Base-by-base conservation (phyloP, 2,113 vertebrate species). In the Myxocyprinus asiaticus region DNA sequence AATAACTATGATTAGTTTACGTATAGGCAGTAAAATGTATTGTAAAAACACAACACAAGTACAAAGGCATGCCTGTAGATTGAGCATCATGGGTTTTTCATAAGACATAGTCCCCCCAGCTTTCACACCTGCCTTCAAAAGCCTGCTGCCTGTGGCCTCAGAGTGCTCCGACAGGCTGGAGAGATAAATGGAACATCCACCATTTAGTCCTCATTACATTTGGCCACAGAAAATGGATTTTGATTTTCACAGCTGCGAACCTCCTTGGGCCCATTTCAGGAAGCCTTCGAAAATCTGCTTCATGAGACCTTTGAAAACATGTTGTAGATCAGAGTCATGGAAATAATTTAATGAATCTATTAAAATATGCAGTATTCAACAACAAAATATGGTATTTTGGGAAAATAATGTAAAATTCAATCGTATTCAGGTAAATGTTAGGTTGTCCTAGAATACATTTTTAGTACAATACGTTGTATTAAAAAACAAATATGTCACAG, bases 211-310 rank as follows among this genome's bases (percentile, higher is more conserved):
- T 45, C 76, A 17, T 68, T 86, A 80, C 81, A 80, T 85, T 84
- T 88, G 64, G 79, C 83, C 85, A 81, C 72, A 83, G 81, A 77
- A 83, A 88, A 88, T 83, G 63, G 81, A 86, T 82, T 77, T 79
- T 71, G 68, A 73, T 66, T 79, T 75, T 50, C 71, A 79, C 87
- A 88, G 86, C 83, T 88, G 86, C 81, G 86, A 77, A 86, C 85
- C 86, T 87, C 86, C 86, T 86, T 82, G 7, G 85, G 86, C 83
- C 85, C 66, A 45, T 76, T 33, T 67, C 62, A 66, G 50, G 47
- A 78, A 55, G 8, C 10, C 59, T 50, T 55, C 68, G 22, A 33
- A 72, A 81, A 85, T 44, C 65, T 14, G 22, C 50, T 15, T 1
- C 56, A 58, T 68, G 15, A 65, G 11, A n/a, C 22, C 22, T 33